Base-by-base conservation (phyloP, 35 echinoderm and acorn worm species). In the Chiridota heheva region DNA sequence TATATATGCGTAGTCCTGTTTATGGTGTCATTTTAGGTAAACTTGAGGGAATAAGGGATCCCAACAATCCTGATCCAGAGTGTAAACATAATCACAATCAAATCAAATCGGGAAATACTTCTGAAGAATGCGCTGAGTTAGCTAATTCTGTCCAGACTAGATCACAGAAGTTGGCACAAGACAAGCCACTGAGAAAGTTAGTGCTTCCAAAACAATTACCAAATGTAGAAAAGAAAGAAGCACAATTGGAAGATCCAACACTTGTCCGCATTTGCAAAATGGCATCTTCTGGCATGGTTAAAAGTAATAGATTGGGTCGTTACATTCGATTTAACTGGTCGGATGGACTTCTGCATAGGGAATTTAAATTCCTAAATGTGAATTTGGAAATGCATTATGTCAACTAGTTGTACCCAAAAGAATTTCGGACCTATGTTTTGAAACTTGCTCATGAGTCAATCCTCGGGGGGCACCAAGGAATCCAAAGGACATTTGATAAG, bases 1-100 rank as follows among this genome's bases (percentile, higher is more conserved):
- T 86, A 18, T 76, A 55, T 30, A 86, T 86, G 83, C 5, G 36
- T 15, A 73, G 18, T 43, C 83, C 83, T 40, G 45, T 88, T 10
- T 88, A 88, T 68, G 85, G 81, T 69, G 63, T 88, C 26, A 81
- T 88, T 18, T 30, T 88, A 43, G 83, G 83, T 18, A 86, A 86
- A 17, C 36, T 86, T 20, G 4, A 73, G 8, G 69, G 69, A 17
- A 72, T 51, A 18, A 65, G 53, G 58, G 30, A 12, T 5, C 70
- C 84, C 2, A 47, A 67, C 34, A 47, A 58, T 39, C 81, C 81
- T 32, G 67, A 67, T 47, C 20, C n/a, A 67, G 42, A 3, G 32
- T 67, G 59, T 33, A n/a, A 77, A 8, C 7, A 29, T 13, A 29
- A 31, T 12, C 7, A 31, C 61, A 65, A 12, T 31, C 10, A 31